These are phyloP conservation scores for Ptychochromis oligacanthus DNA, from an alignment of 2,113 vertebrate genomes.

Conservation along the genomic window DNA sequence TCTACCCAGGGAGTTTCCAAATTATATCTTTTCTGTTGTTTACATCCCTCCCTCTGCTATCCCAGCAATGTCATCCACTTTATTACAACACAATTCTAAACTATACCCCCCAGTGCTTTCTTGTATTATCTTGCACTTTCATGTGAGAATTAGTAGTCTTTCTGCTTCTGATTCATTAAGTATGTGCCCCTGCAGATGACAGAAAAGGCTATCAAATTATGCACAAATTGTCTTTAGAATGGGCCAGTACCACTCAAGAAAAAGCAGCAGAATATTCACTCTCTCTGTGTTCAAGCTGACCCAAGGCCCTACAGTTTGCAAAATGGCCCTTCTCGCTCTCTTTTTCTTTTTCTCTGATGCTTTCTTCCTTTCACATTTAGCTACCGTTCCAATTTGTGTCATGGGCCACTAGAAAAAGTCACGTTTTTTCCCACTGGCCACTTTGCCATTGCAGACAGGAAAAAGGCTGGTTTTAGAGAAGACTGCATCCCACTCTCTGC, in stretches of 20 bases:
- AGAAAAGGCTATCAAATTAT: neutral
- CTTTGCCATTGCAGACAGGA: neutral
- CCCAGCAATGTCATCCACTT: too few relatives aligned
- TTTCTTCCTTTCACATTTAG: neutral
- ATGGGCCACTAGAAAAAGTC: neutral
- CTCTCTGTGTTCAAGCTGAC: neutral
- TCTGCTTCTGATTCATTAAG: neutral
- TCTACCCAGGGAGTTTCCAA: neutral
- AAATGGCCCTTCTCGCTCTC: neutral
- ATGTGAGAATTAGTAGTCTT: neutral
- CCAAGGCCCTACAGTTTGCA: neutral
- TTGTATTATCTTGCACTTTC: neutral
- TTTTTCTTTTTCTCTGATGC: neutral
- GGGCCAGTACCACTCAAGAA: neutral
- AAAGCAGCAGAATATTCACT: neutral
- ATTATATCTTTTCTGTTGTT: neutral
- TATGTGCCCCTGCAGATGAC: neutral
- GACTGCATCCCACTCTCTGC: neutral
- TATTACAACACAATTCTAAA: neutral
- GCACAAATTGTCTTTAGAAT: neutral
- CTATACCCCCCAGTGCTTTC: neutral
- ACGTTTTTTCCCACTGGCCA: neutral
- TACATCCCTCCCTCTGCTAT: neutral
- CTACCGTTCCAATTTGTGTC: neutral
- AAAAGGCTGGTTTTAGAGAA: neutral